Base-by-base conservation (phyloP, 2,888 invertebrate genomes). In the Latrodectus hesperus region DNA sequence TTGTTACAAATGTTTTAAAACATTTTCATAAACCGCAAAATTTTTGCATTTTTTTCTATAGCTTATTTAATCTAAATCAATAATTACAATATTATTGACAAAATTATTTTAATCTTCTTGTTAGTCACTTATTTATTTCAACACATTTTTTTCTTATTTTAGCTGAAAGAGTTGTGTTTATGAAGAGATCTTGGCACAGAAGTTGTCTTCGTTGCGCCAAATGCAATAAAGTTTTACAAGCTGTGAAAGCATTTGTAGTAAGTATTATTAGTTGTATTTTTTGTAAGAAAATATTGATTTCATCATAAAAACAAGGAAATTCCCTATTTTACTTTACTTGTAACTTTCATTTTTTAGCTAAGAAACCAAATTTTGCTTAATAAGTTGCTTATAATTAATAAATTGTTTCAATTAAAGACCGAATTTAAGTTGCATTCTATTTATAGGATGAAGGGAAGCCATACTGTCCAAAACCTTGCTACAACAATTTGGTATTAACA, bases 121-220 rank as follows among this genome's bases (percentile, higher is more conserved):
- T 38, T 38, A 38, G 6, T 38, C 38, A 38, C 38, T 38, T 38
- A 38, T 4, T 1, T 38, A 38, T 26, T 68, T 68, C n/a, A 6
- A 26, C 11, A 38, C 10, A 9, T n/a, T 26, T n/a, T 52, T 9
- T 74, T 55, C 52, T 49, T 12, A 22, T 67, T 71, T 55, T 52
- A 84, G 84, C 84, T 4, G 84, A 84, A 22, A 84, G 77, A 51
- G 84, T 84, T 16, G 51, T 84, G 38, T 71, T 84, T 14, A 64
- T 84, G 77, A 72, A 77, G n/a, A 26, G 84, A 12, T 14, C 52
- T 9, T 84, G 84, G 84, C 84, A 84, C 52, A 51, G 72, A 12
- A 77, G 72, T 22, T 84, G 84, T 8, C 52, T 84, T 10, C 60
- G 84, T 10, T 84, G 84, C 10, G 71, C 51, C 16, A 84, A 84